These are phyloP conservation scores for Trichonephila clavipes DNA, from an alignment of 1,140 invertebrate genomes.

Conservation along the genomic window DNA sequence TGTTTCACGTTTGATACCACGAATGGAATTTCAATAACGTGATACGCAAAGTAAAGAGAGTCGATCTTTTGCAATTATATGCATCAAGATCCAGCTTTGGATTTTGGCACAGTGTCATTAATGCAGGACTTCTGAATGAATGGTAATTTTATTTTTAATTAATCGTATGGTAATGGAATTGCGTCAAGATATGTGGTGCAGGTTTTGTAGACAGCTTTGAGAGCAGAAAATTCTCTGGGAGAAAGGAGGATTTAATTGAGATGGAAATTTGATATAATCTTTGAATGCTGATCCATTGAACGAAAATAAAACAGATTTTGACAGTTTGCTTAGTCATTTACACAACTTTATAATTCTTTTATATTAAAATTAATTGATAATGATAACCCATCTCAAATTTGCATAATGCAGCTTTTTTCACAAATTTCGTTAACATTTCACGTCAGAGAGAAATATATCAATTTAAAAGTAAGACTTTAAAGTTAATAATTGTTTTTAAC, in stretches of 20 bases:
- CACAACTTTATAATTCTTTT: no score
- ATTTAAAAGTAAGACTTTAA: no score
- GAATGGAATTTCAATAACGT: conserved; percentile 13
- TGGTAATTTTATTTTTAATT: background rate
- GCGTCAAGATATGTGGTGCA: background rate
- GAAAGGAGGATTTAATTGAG: background rate
- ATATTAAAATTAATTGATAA: no score
- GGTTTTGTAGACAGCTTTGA: background rate
- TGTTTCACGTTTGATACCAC: conserved; percentile 5
- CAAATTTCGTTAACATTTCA: no score
- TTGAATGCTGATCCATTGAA: no score
- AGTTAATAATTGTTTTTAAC: no score
- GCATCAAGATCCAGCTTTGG: background rate
- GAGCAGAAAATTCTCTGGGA: background rate
- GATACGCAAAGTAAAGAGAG: background rate
- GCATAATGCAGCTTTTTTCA: no score
- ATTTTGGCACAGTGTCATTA: background rate
- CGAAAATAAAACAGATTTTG: no score
- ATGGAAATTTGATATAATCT: background rate
- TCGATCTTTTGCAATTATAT: background rate
- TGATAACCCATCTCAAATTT: no score
- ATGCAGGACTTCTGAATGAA: background rate
- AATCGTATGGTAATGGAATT: background rate
- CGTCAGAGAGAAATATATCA: no score
- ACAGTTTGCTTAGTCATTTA: no score